A percentile compares a stretch with the other conserved stretches of the same genome.
Conservation (phyloP, 1,140 invertebrate species). For the Drosophila lowei region DNA sequence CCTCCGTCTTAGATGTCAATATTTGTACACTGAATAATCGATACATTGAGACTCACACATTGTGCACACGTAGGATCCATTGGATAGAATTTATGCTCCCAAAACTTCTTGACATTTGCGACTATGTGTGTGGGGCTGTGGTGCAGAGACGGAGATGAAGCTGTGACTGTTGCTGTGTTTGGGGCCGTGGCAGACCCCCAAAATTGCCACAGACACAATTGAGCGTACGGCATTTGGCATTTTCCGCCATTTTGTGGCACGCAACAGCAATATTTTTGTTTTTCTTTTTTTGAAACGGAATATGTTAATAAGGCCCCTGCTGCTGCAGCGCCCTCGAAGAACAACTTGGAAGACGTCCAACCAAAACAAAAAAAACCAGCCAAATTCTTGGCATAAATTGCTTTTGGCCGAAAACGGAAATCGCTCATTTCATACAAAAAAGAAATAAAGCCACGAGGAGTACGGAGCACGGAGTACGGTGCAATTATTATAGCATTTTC, state of each 20-base stretch:
- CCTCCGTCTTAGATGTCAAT: conserved; percentile 29
- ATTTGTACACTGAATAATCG: conserved; percentile 60
- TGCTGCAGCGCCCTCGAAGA: conserved; percentile 42
- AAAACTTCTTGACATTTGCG: conserved; percentile 72
- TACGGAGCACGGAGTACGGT: conserved; percentile 22
- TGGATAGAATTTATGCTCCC: conserved; percentile 23
- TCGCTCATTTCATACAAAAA: conserved; percentile 64
- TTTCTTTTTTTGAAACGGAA: conserved; percentile 70
- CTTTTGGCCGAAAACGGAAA: conserved; percentile 62
- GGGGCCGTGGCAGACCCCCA: not conserved
- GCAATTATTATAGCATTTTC: conserved; percentile 81
- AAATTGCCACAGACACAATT: conserved; percentile 67
- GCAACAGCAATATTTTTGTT: conserved; percentile 51
- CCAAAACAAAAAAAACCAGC: conserved; percentile 19
- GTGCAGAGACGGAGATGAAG: not conserved
- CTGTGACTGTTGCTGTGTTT: conserved; percentile 7
- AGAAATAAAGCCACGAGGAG: conserved; percentile 48
- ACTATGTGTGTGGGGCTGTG: conserved; percentile 3
- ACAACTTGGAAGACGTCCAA: conserved; percentile 38
- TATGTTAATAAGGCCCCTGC: conserved; percentile 68
- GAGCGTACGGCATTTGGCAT: conserved; percentile 73
- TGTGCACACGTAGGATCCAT: conserved; percentile 58
- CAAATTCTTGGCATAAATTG: conserved; percentile 65
- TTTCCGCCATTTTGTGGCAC: conserved; percentile 73
- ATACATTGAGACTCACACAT: conserved; percentile 45